A percentile compares a stretch with the other conserved stretches of the same genome.
phyloP scores from a whole-genome alignment of 2,888 invertebrate genomes.

The Caenorhabditis sp. region DNA sequence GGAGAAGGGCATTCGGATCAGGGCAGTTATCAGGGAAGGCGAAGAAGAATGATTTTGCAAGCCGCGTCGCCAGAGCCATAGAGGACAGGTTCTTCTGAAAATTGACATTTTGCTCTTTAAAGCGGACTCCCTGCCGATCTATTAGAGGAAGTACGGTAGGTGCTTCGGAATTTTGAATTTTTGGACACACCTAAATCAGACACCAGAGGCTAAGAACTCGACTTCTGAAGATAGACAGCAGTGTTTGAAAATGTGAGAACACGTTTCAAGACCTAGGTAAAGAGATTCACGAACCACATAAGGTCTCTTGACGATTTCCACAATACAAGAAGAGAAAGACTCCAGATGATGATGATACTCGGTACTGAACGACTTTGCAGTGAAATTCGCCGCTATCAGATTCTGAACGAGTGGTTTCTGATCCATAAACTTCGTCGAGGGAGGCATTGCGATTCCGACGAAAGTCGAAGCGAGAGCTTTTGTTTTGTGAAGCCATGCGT shows the following conservation, averaged over 20 bases:
- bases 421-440: slow-evolving; percentile 51
- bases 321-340: slow-evolving; percentile 71
- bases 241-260: too few relatives aligned
- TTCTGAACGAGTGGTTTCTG: slow-evolving; percentile 58
- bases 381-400: slow-evolving; percentile 71
- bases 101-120: neutral
- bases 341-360: slow-evolving; percentile 76
- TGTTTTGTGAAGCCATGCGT: slow-evolving; percentile 59
- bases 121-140: too few relatives aligned
- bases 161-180: too few relatives aligned
- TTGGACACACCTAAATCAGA: too few relatives aligned
- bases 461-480: slow-evolving; percentile 64
- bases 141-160: too few relatives aligned
- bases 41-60: slow-evolving; percentile 73
- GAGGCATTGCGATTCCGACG: slow-evolving; percentile 64
- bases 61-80: slow-evolving; percentile 63
- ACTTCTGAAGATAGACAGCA: too few relatives aligned
- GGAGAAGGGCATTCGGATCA: slow-evolving; percentile 75
- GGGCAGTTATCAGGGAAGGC: slow-evolving; percentile 79
- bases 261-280: too few relatives aligned
- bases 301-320: slow-evolving; percentile 61
- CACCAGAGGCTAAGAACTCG: too few relatives aligned
- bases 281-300: slow-evolving; percentile 59
- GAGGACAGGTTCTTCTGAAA: slow-evolving; percentile 60
- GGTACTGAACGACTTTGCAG: slow-evolving; percentile 76